Evolutionary conservation across 2,888 invertebrate species (phyloP).

Genomic region (Monopis laevigella): DNA sequence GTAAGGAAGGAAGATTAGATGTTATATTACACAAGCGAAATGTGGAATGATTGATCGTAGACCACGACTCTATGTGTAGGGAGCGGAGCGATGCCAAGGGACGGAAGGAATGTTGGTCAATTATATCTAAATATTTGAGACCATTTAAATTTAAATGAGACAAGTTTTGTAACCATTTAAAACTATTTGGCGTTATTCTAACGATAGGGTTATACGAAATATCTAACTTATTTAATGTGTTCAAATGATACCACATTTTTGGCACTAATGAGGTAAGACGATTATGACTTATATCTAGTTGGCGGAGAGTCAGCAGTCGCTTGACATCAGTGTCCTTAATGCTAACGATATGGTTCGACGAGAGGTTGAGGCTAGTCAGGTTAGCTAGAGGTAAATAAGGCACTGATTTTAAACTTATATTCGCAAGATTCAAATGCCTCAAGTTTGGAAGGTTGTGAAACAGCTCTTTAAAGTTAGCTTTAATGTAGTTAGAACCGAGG

Average conservation of each 20-base stretch:
- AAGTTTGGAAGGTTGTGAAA: conserved; percentile 87
- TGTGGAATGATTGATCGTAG: conserved; percentile 74
- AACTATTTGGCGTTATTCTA: conserved; percentile 76
- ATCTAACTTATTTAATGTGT: conserved; percentile 78
- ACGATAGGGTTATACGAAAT: conserved; percentile 85
- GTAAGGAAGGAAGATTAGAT: conserved; percentile 75
- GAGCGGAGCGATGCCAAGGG: conserved; percentile 77
- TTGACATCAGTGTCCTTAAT: conserved; percentile 76
- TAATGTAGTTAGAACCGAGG: conserved; percentile 80
- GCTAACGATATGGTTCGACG: conserved; percentile 79
- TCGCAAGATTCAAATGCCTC: conserved; percentile 78
- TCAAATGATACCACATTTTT: conserved; percentile 77
- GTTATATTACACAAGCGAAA: conserved; percentile 76
- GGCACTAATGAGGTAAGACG: conserved; percentile 78
- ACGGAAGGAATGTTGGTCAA: conserved; percentile 79
- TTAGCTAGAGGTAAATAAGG: conserved; percentile 82
- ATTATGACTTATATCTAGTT: conserved; percentile 81
- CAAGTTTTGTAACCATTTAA: conserved; percentile 74
- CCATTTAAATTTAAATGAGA: conserved; percentile 80
- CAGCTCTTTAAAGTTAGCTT: conserved; percentile 87
- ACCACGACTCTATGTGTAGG: conserved; percentile 78
- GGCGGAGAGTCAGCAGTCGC: conserved; percentile 75
- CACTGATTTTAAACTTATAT: conserved; percentile 78
- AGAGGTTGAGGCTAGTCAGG: conserved; percentile 81
- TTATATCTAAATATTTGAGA: conserved; percentile 75